These are phyloP conservation scores for Syrrhaptes paradoxus DNA, from an alignment of 2,113 vertebrate species.

Conservation along the genomic window DNA sequence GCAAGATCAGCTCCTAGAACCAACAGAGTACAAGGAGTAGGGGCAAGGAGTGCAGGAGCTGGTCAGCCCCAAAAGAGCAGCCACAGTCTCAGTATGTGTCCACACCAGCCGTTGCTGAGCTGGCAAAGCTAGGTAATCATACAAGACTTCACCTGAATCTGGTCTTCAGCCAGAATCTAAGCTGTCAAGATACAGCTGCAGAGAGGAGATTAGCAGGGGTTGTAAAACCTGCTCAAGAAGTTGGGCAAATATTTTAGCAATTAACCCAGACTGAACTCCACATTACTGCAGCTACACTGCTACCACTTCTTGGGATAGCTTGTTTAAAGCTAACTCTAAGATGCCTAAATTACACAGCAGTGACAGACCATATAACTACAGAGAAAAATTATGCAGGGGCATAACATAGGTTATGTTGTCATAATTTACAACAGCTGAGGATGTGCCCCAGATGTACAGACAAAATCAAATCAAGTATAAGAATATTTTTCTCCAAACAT, in stretches of 20 bases:
- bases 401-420: background rate
- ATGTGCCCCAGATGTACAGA: constrained; percentile 11
- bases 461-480: background rate
- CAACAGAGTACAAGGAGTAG: too few species aligned
- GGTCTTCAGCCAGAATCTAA: constrained; percentile 19
- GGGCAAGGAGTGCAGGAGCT: fast-evolving
- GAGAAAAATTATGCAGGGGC: constrained; percentile 11
- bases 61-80: background rate
- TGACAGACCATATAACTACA: background rate
- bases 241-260: constrained; percentile 55
- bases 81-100: background rate
- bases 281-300: background rate
- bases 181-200: constrained; percentile 56
- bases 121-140: background rate
- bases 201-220: constrained; percentile 27
- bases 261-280: background rate
- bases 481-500: background rate
- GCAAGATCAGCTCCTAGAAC: background rate
- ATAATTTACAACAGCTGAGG: constrained; percentile 37
- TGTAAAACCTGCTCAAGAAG: constrained; percentile 65
- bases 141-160: constrained; percentile 34
- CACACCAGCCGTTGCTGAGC: background rate
- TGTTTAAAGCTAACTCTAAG: background rate
- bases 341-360: constrained; percentile 1
- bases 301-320: background rate